These are phyloP conservation scores for Mesorhabditis sp. DNA, from an alignment of 2,888 invertebrate genomes.

Conservation along the genomic window DNA sequence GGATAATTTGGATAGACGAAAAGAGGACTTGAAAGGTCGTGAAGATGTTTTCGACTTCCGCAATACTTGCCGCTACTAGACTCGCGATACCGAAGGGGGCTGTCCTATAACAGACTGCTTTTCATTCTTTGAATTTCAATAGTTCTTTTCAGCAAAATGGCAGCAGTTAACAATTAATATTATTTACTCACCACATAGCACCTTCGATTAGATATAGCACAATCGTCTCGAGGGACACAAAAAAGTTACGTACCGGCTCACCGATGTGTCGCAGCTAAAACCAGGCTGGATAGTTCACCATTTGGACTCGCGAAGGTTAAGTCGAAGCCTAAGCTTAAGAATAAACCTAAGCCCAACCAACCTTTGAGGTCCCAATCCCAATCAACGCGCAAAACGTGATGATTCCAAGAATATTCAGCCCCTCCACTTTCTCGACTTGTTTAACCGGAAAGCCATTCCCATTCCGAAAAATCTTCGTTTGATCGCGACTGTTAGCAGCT, in stretches of 20 bases:
- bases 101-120: background rate
- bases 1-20: background rate
- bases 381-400: constrained; percentile 1
- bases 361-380: background rate
- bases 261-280: background rate
- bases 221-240: background rate
- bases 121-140: no score
- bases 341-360: background rate
- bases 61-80: background rate
- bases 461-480: background rate
- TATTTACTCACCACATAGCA: background rate
- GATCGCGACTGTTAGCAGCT: background rate
- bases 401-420: constrained; percentile 6
- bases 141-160: no score
- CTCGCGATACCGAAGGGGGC: background rate
- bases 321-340: background rate
- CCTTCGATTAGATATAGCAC: background rate
- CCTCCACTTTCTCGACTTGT: background rate
- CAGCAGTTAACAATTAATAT: no score
- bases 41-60: background rate
- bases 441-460: background rate
- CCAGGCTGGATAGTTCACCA: no score
- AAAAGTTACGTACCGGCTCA: background rate
- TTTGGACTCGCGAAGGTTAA: no score
- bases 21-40: background rate